Base-by-base conservation (phyloP, 2,888 invertebrate genomes). In the Brenthis hecate region DNA sequence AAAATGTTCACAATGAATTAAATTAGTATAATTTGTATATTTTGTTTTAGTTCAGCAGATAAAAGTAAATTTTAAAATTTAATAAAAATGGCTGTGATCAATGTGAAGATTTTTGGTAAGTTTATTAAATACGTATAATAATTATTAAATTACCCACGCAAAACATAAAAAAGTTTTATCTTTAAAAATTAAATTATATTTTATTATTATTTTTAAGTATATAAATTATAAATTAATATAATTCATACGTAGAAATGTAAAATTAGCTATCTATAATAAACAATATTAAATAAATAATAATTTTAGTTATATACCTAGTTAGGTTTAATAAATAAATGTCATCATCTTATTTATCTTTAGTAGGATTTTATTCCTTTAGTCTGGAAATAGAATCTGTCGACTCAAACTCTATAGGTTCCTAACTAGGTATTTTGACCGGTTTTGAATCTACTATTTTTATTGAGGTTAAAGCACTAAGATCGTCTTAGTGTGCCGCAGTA, bases 61-160 rank as follows among this genome's bases (percentile, higher is more conserved):
- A 58, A 19, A 57, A 54, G 48, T 48, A 6, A 60, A 50, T 60
- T 16, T 13, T 14, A 4, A 57, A 56, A n/a, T 36, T 57, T 11
- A 83, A 79, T 56, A 36, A 67, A 6, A 79, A 91, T 91, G 91
- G 90, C 90, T 78, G 84, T 89, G 80, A 83, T 90, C 72, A 82
- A 81, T 76, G 73, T 89, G 58, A 90, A 90, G 76, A 74, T 84
- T 77, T 85, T 90, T 66, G 89, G 91, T 91, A 67, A 87, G 91
- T 88, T 70, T 72, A 54, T 68, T 65, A 65, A 23, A 54, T 55
- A 56, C 19, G 1, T 19, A 19, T 19, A 19, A 19, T 55, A 48
- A 61, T 43, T 16, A 36, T 32, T 54, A 23, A 68, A 48, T 68
- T 68, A 65, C 70, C 68, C 68, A 47, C 61, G 56, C 48, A 16